phyloP scores from a whole-genome alignment of 2,113 vertebrate species.

The Ardeotis arabs region DNA sequence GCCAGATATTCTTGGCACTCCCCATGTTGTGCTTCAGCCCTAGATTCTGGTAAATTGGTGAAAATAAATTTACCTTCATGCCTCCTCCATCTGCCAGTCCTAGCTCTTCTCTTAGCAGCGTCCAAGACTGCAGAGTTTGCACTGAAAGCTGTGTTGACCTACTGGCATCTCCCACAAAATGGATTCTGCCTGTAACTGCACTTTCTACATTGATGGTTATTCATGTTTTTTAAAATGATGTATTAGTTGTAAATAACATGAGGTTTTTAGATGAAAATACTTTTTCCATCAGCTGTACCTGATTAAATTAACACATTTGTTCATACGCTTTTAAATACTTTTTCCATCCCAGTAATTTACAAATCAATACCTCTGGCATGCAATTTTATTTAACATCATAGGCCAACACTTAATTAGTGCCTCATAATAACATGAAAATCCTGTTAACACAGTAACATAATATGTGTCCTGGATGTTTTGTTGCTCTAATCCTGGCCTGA shows the following conservation, averaged over 20 bases:
- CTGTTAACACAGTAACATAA: slow-evolving; percentile 7
- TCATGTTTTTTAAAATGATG: background rate
- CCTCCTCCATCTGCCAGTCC: background rate
- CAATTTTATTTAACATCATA: slow-evolving; percentile 45
- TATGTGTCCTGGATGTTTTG: background rate
- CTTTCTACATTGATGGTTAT: background rate
- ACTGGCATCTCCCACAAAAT: background rate
- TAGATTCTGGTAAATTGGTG: background rate
- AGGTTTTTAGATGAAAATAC: background rate
- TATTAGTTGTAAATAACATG: background rate
- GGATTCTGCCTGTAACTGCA: background rate
- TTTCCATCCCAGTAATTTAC: slow-evolving; percentile 18
- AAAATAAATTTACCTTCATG: background rate
- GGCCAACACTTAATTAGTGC: slow-evolving; percentile 25
- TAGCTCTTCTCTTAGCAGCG: background rate
- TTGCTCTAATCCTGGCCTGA: background rate
- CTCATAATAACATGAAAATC: slow-evolving; percentile 34
- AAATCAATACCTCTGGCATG: slow-evolving; percentile 7
- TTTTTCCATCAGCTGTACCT: background rate
- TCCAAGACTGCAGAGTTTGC: background rate
- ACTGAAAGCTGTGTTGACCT: background rate
- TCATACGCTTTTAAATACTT: background rate
- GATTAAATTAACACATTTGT: slow-evolving; percentile 30
- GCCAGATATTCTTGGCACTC: background rate
- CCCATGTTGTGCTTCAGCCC: background rate